Evolutionary conservation across 1,140 invertebrate species (phyloP), one percentile per base, ranked within the genome.

Genomic region (Dinoponera quadriceps): DNA sequence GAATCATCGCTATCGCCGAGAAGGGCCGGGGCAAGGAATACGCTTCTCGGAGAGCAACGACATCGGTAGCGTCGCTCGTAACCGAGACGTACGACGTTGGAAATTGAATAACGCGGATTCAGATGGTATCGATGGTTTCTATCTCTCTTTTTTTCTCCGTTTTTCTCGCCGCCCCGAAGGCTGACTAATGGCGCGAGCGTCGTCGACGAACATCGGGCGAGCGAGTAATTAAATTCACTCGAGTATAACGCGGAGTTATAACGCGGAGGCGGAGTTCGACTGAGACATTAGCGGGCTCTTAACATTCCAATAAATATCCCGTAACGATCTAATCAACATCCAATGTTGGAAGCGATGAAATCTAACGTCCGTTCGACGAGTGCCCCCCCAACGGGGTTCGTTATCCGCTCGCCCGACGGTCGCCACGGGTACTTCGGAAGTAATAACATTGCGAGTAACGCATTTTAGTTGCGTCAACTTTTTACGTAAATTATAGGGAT

Each of bases 141-240:
- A 66, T 68, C 63, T 78, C 33, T 57, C 14, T 9, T 3, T 44
- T 44, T 44, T 9, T 44, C 38, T 57, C 14, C 38, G 38, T 44
- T 44, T 44, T 9, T 44, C 38, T 65, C 27, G 11, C 44, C 22
- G 38, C 3, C 13, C 27, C n/a, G n/a, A n/a, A n/a, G n/a, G 74
- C 20, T 66, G 44, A 77, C 49, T 68, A 78, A 68, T 44, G 60
- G 66, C 27, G n/a, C 14, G 20, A 66, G 38, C 7, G 27, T 60
- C 22, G 18, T 48, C 60, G 14, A 27, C 38, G 38, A 55, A 54
- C 63, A 55, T 78, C 49, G 14, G 14, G 5, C 14, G 14, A 14
- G 54, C 54, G 14, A 51, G 25, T 66, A 54, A 77, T 66, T 66
- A 68, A 77, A 77, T 68, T 66, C 29, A 55, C 5, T 77, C 16